Base-by-base conservation (phyloP, 2,888 invertebrate genomes). In the Ecdyonurus torrentis region DNA sequence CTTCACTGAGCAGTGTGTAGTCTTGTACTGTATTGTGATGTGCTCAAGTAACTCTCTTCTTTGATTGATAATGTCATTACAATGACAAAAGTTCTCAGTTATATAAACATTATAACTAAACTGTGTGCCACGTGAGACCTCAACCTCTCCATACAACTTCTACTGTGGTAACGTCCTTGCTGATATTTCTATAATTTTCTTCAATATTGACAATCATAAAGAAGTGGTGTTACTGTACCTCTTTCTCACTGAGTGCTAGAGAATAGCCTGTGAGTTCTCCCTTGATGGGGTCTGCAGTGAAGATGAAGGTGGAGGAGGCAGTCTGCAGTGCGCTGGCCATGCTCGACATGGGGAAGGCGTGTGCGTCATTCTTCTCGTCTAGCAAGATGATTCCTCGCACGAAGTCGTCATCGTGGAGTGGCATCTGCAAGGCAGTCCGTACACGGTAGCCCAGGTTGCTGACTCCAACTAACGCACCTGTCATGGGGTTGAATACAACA, bases 401-500 rank as follows among this genome's bases (percentile, higher is more conserved):
- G 70, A 87, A 87, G 67, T 88, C 84, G 58, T 82, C 81, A 69
- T 89, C 87, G 0, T 83, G 76, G 65, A 81, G 81, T 15, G 85
- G 85, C 62, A 93, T 72, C 64, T 91, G 70, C 65, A 87, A 80
- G 18, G 85, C 81, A 74, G 95, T 95, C 69, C 85, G 81, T 63
- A 93, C 80, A 71, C 79, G 81, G 70, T 82, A 85, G 67, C 80
- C 79, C 24, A 91, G 74, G 61, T 65, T 66, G 62, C 63, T 66
- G 63, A 65, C 66, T 23, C 70, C 71, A 23, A 69, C 64, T 50
- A 58, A 52, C 19, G 81, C 79, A 5, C 99, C 99, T 61, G 84
- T 89, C 66, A 98, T 89, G 0, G 98, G 98, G 78, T 99, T 90
- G 73, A 99, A 87, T 19, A 84, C 83, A 67, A 85, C 83, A 23